Conservation (phyloP, 2,113 vertebrate genomes). For the Myotis yumanensis region DNA sequence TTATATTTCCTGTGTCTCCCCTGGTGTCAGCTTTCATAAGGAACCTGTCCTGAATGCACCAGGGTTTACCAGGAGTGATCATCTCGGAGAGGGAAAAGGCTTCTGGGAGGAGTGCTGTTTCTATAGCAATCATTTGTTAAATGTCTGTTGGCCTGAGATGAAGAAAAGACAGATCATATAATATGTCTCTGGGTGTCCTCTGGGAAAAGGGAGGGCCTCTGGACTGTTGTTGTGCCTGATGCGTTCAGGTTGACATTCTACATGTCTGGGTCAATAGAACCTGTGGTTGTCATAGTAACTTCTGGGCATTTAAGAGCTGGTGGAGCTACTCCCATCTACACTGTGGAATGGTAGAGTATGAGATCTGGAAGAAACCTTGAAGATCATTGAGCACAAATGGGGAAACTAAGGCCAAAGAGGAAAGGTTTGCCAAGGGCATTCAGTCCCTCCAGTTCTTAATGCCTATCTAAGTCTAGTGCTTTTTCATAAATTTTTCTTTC, state of each 20-base stretch:
- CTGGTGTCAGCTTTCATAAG: not conserved
- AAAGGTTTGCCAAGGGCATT: not conserved
- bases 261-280: not conserved
- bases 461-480: not conserved
- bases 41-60: not conserved
- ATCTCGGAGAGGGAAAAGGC: not conserved
- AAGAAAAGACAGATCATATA: not conserved
- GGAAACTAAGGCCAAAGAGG: slow-evolving; percentile 3
- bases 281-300: slow-evolving; percentile 6
- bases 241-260: not conserved
- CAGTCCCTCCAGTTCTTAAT: not conserved
- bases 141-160: not conserved
- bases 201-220: not conserved
- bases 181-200: not conserved
- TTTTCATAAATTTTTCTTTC: not conserved
- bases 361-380: not conserved
- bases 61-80: not conserved
- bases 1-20: not conserved
- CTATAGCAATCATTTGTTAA: slow-evolving; percentile 46
- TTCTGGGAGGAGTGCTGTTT: not conserved
- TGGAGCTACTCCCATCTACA: not conserved
- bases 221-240: not conserved
- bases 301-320: not conserved
- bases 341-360: not conserved
- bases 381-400: not conserved